phyloP scores from a whole-genome alignment of 2,888 invertebrate genomes.

The Dorcus hopei region DNA sequence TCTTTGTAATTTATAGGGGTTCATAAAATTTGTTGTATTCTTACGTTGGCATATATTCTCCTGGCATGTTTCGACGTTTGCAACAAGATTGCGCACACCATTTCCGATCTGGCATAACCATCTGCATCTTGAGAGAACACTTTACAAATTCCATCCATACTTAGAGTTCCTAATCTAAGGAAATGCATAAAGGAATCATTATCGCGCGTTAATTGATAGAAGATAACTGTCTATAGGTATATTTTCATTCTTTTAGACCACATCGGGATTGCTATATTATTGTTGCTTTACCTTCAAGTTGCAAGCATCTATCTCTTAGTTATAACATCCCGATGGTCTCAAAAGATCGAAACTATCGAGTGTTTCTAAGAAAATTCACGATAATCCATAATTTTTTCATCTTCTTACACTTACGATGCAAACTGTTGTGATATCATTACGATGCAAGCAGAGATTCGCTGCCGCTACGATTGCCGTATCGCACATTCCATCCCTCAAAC shows the following conservation, averaged over 20 bases:
- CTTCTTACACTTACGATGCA: conserved; percentile 52
- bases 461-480: conserved; percentile 90
- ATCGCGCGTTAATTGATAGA: no score
- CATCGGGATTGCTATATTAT: no score
- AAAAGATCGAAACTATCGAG: no score
- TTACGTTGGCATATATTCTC: conserved; percentile 53
- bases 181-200: neutral
- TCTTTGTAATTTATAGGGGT: neutral
- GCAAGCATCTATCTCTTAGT: no score
- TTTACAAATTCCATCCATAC: conserved; percentile 83
- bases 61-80: conserved; percentile 61
- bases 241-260: no score
- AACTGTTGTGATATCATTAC: conserved; percentile 88
- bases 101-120: conserved; percentile 83
- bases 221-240: no score
- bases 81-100: conserved; percentile 66
- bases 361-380: no score
- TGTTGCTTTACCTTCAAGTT: no score
- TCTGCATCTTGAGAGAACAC: conserved; percentile 82
- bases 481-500: conserved; percentile 76
- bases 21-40: neutral
- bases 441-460: conserved; percentile 80
- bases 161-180: conserved; percentile 67
- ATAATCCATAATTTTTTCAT: no score
- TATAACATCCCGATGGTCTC: no score